Percentiles rank a stretch among this genome's conserved stretches.
phyloP scores from a whole-genome alignment of 2,888 invertebrate species.

The Cremastobaeus sp. region DNA sequence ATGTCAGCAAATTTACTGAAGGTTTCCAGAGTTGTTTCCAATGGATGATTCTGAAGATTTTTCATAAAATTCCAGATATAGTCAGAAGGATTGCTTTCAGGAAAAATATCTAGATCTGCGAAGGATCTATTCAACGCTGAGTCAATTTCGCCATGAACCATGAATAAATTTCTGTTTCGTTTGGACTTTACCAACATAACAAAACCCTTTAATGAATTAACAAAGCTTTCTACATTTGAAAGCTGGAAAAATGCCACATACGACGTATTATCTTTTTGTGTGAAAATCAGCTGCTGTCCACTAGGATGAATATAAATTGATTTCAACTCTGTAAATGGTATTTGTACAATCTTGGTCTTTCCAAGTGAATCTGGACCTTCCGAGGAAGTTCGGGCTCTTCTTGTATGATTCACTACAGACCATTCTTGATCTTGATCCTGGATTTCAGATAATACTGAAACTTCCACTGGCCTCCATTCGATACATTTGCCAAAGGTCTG shows the following conservation, averaged over 20 bases:
- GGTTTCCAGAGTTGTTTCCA: conserved; percentile 90
- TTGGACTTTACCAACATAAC: conserved; percentile 84
- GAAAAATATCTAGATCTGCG: conserved; percentile 90
- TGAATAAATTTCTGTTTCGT: conserved; percentile 85
- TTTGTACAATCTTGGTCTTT: conserved; percentile 80
- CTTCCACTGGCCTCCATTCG: conserved; percentile 91
- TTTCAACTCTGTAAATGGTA: conserved; percentile 83
- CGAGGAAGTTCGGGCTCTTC: conserved; percentile 81
- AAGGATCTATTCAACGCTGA: conserved; percentile 89
- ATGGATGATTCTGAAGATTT: conserved; percentile 84
- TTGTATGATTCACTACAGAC: conserved; percentile 88
- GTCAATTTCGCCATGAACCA: conserved; percentile 84
- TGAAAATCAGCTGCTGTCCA: conserved; percentile 82
- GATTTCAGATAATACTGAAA: conserved; percentile 87
- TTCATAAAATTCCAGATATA: conserved; percentile 83
- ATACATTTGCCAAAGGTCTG: conserved; percentile 82
- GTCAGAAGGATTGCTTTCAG: conserved; percentile 81
- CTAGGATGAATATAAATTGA: conserved; percentile 82
- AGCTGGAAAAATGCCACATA: conserved; percentile 91
- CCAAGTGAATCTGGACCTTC: conserved; percentile 76
- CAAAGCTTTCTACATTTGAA: conserved; percentile 89
- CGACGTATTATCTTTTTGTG: conserved; percentile 85
- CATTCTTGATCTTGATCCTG: conserved; percentile 87
- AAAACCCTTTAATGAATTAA: conserved; percentile 82
- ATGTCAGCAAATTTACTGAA: conserved; percentile 92